Evolutionary conservation across 2,888 invertebrate species (phyloP).

Genomic region (Hesperia comma): DNA sequence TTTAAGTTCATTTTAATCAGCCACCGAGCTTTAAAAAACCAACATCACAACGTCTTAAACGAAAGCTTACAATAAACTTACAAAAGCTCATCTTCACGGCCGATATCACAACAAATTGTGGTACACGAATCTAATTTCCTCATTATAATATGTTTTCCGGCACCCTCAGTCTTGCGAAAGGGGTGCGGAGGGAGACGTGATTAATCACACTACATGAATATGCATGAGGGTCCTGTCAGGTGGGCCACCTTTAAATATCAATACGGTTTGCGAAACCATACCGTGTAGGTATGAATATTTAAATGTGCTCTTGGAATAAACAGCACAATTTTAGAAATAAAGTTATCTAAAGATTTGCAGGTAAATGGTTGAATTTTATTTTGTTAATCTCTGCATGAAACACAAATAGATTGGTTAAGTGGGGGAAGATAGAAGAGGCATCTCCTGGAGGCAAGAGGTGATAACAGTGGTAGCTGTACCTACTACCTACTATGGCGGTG

Average conservation of each 20-base stretch:
- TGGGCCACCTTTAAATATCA: constrained; percentile 75
- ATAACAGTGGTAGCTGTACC: too few relatives aligned
- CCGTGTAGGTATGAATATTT: constrained; percentile 37
- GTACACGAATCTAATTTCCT: constrained; percentile 60
- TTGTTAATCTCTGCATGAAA: too few relatives aligned
- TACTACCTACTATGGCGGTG: too few relatives aligned
- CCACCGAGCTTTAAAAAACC: too few relatives aligned
- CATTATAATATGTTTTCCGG: constrained; percentile 48
- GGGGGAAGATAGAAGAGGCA: too few relatives aligned
- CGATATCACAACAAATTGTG: constrained; percentile 53
- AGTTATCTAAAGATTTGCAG: too few relatives aligned
- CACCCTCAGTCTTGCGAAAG: constrained; percentile 47
- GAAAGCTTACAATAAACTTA: not conserved
- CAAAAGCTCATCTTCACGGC: constrained; percentile 16
- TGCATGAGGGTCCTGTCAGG: constrained; percentile 77
- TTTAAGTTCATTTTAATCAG: too few relatives aligned
- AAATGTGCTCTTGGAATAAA: constrained; percentile 12
- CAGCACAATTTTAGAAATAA: not conserved
- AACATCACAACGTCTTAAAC: too few relatives aligned
- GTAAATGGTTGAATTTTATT: too few relatives aligned
- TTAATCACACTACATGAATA: constrained; percentile 81
- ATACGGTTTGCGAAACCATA: constrained; percentile 49
- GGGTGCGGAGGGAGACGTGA: constrained; percentile 60
- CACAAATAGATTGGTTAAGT: too few relatives aligned
- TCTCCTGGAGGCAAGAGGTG: too few relatives aligned